Conservation (phyloP, 2,888 invertebrate species). For the Megaustenia siamemsis region DNA sequence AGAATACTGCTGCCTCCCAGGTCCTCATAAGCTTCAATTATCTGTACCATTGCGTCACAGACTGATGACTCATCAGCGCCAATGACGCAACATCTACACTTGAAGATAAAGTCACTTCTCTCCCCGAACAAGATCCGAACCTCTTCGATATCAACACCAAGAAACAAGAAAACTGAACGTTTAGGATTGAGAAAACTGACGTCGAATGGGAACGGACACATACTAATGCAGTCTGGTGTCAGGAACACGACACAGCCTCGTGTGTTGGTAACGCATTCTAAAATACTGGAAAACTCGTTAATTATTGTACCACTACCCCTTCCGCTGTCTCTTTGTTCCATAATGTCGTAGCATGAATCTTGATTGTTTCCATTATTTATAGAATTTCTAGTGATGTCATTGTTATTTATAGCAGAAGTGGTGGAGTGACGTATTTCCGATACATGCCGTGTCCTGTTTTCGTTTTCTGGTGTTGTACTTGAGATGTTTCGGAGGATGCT, state of each 20-base stretch:
- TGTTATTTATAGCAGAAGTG: not conserved
- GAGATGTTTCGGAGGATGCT: constrained; percentile 35
- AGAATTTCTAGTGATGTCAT: not conserved
- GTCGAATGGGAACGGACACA: constrained; percentile 37
- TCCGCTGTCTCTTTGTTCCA: constrained; percentile 2
- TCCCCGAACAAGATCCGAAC: constrained; percentile 28
- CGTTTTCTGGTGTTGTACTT: not conserved
- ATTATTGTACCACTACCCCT: not conserved
- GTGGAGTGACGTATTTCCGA: not conserved
- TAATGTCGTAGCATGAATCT: not conserved
- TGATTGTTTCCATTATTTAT: not conserved
- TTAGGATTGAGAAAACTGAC: constrained; percentile 21
- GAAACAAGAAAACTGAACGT: constrained; percentile 37
- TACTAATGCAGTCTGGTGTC: constrained; percentile 26
- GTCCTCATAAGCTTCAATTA: constrained; percentile 44
- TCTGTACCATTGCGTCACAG: constrained; percentile 33
- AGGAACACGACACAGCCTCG: constrained; percentile 27
- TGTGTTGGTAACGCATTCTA: not conserved
- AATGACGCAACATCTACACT: constrained; percentile 32
- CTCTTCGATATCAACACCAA: constrained; percentile 48
- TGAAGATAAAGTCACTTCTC: constrained; percentile 39
- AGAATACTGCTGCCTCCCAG: not conserved
- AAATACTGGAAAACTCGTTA: constrained; percentile 2
- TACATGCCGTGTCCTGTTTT: not conserved
- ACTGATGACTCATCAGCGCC: constrained; percentile 34